phyloP scores from a whole-genome alignment of 2,888 invertebrate species.

The Nomada hirtipes region DNA sequence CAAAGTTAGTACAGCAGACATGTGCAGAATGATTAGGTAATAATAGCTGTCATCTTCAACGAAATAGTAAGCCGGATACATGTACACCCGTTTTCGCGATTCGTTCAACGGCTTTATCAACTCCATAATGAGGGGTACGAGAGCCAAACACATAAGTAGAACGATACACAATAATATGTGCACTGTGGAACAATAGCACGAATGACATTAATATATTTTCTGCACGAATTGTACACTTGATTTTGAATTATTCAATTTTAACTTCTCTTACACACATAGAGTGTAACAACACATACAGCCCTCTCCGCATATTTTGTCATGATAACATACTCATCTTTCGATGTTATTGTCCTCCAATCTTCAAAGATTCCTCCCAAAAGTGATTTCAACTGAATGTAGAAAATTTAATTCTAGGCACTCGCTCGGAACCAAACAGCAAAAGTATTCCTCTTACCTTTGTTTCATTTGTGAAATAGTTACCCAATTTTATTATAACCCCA shows the following conservation, averaged over 20 bases:
- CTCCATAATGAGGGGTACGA: constrained; percentile 2
- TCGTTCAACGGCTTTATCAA: constrained; percentile 7
- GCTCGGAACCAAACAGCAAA: background rate
- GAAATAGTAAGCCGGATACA: constrained; percentile 16
- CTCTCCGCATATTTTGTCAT: background rate
- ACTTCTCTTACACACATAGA: constrained; percentile 6
- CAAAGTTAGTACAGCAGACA: background rate
- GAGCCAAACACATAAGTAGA: background rate
- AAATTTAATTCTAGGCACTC: background rate
- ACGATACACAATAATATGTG: background rate
- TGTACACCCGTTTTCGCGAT: background rate
- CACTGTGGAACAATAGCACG: background rate
- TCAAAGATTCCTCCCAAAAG: constrained; percentile 1
- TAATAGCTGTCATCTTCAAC: constrained; percentile 13
- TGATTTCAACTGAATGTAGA: background rate
- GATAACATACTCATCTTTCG: constrained; percentile 2
- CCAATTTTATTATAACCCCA: background rate
- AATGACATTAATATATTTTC: background rate
- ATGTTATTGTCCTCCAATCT: background rate
- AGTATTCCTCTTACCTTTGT: constrained; percentile 2
- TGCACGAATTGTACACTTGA: no score
- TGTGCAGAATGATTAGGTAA: background rate
- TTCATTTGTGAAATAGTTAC: constrained; percentile 10
- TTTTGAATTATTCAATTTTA: no score
- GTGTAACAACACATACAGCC: background rate